Evolutionary conservation across 1,140 invertebrate genomes (phyloP).

Genomic region (Scaptomyza hsui): DNA sequence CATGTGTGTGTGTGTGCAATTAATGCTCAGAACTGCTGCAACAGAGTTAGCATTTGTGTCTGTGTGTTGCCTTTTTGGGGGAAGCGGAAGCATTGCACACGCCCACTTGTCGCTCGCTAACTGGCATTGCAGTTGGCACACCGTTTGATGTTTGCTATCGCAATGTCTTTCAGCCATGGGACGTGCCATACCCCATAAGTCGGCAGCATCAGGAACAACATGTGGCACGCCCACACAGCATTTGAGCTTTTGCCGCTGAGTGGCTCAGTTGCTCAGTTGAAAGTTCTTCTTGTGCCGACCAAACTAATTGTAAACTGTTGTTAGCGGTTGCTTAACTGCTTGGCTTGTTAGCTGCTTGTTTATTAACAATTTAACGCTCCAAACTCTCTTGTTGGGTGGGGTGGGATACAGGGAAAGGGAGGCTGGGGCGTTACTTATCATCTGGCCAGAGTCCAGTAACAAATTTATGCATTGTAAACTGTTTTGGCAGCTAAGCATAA

Average conservation of each 20-base stretch:
- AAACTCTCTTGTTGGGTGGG: slow-evolving; percentile 6
- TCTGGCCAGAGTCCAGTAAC: slow-evolving; percentile 47
- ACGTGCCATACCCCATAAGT: slow-evolving; percentile 33
- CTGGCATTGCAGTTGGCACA: slow-evolving; percentile 32
- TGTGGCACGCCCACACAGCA: slow-evolving; percentile 44
- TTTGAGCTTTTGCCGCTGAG: slow-evolving; percentile 37
- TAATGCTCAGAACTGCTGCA: slow-evolving; percentile 56
- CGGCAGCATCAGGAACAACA: slow-evolving; percentile 20
- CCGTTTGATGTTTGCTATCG: slow-evolving; percentile 18
- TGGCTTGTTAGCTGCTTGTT: slow-evolving; percentile 79
- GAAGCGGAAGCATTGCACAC: slow-evolving; percentile 75
- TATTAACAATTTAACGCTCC: slow-evolving; percentile 79
- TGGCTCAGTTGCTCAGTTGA: slow-evolving; percentile 58
- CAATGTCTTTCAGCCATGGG: slow-evolving; percentile 22
- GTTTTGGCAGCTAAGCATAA: slow-evolving; percentile 71
- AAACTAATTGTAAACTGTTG: slow-evolving; percentile 79
- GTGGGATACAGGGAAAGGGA: background rate
- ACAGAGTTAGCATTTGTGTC: slow-evolving; percentile 35
- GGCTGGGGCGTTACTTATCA: slow-evolving; percentile 65
- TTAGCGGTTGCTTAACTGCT: slow-evolving; percentile 70
- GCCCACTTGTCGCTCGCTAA: slow-evolving; percentile 73
- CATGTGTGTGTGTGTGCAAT: slow-evolving; percentile 56
- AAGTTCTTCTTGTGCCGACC: slow-evolving; percentile 53
- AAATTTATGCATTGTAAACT: slow-evolving; percentile 64
- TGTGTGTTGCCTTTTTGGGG: slow-evolving; percentile 56